These are phyloP conservation scores for Plectropomus leopardus DNA, from an alignment of 2,113 vertebrate species.

Conservation along the genomic window DNA sequence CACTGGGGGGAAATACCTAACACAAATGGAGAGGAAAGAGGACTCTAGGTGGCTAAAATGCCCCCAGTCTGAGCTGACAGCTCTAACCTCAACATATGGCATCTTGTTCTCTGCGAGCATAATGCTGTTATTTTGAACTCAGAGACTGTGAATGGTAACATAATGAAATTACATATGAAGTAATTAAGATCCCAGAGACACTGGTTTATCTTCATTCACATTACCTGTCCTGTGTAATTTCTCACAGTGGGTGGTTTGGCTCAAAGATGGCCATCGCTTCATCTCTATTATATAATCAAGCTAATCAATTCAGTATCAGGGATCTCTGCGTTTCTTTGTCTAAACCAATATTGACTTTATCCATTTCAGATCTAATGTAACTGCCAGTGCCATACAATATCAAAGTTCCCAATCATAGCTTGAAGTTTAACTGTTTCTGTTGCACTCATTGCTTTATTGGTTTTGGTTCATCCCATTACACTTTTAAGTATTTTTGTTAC, in stretches of 20 bases:
- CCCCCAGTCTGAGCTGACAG: constrained; percentile 63
- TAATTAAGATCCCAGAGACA: constrained; percentile 68
- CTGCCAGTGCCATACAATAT: neutral
- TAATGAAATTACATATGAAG: constrained; percentile 66
- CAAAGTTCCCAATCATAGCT: neutral
- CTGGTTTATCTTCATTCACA: constrained; percentile 71
- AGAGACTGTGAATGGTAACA: constrained; percentile 42
- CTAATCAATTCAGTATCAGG: constrained; percentile 45
- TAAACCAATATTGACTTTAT: constrained; percentile 39
- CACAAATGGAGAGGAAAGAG: constrained; percentile 63
- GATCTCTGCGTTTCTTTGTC: constrained; percentile 8
- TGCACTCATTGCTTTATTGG: neutral
- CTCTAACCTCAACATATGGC: constrained; percentile 69
- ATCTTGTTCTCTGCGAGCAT: constrained; percentile 48
- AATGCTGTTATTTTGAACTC: constrained; percentile 66
- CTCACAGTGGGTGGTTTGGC: constrained; percentile 42
- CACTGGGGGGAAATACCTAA: constrained; percentile 25
- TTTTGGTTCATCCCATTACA: neutral
- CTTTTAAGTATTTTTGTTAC: neutral
- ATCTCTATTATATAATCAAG: constrained; percentile 64
- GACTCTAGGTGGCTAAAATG: constrained; percentile 26
- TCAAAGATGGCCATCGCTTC: constrained; percentile 42
- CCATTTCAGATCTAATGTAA: constrained; percentile 19
- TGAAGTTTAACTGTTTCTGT: neutral
- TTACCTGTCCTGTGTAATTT: constrained; percentile 61